Evolutionary conservation across 1,140 invertebrate genomes (phyloP), one percentile per base, ranked within the genome.

Genomic region (Chionoecetes opilio): DNA sequence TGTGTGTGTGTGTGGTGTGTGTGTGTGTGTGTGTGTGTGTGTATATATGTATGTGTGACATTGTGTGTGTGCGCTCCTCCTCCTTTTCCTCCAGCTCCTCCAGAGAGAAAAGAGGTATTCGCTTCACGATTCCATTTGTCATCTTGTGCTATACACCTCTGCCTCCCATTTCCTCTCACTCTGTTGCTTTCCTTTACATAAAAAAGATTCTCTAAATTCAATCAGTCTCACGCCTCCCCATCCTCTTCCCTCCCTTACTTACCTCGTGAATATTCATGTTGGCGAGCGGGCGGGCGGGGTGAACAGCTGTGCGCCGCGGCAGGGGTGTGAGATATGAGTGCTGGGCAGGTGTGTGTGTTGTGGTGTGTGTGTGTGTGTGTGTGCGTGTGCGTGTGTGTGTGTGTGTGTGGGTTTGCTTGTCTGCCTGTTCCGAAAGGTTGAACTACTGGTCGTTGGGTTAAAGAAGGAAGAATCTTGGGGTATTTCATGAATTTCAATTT

Each of bases 21-120:
- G 82, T 84, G 82, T 84, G 82, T 84, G 82, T 84, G 82, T 84
- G 82, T 84, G 82, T 84, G 82, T 84, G 82, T 84, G 85, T 87
- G 85, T 31, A 32, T 31, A 32, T 87, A 32, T 35, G 85, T 32
- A 6, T 31, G 85, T 31, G 85, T 31, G 9, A 5, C 11, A 3
- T 35, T 32, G 21, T 1, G 9, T 14, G 17, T 84, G 82, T 29
- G 32, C 9, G 17, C 9, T 84, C n/a, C 9, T 8, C 87, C 32
- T 38, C 32, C 85, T 26, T 9, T 9, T 31, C 85, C 85, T 38
- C 35, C 31, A 86, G 63, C 63, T 21, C 35, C 87, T 37, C 34
- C 14, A 17, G n/a, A 41, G 2, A 37, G n/a, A 41, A 53, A 41
- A 53, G n/a, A 29, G 38, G 3, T 8, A 29, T 53, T 14, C 38